Conservation (phyloP, 2,888 invertebrate species). For the Ashinkailepas kermadecensis region DNA sequence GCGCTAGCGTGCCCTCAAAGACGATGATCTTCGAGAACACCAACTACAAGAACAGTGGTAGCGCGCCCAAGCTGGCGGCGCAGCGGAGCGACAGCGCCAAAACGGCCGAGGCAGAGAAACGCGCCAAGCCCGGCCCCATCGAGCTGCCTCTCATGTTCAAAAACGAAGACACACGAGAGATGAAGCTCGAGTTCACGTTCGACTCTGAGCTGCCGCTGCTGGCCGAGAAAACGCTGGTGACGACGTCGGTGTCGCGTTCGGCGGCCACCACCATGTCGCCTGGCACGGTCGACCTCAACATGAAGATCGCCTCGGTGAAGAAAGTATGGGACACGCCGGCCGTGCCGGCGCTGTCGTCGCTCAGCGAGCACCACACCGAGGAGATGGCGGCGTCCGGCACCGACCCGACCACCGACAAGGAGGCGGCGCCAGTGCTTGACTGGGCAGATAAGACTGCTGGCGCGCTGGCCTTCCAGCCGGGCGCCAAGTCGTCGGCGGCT, state of each 20-base stretch:
- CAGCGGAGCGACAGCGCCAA: neutral
- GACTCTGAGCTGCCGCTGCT: constrained; percentile 60
- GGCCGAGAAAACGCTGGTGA: constrained; percentile 29
- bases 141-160: constrained; percentile 34
- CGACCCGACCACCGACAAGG: constrained; percentile 29
- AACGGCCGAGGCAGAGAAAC: constrained; percentile 23
- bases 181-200: constrained; percentile 86
- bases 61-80: constrained; percentile 23
- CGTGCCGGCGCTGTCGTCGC: constrained; percentile 31
- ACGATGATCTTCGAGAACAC: constrained; percentile 81
- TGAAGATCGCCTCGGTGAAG: constrained; percentile 90
- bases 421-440: constrained; percentile 17
- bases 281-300: constrained; percentile 65
- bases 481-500: constrained; percentile 35
- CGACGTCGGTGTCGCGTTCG: constrained; percentile 24
- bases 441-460: constrained; percentile 43
- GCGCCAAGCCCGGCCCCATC: constrained; percentile 32
- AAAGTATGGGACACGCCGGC: constrained; percentile 50
- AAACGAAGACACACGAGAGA: constrained; percentile 67
- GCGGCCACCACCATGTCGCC: constrained; percentile 31
- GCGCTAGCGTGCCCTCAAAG: constrained; percentile 49
- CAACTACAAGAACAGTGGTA: constrained; percentile 59
- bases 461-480: constrained; percentile 35
- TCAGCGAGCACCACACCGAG: neutral
- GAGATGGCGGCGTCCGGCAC: constrained; percentile 22